Evolutionary conservation across 2,888 invertebrate species (phyloP).

Genomic region (Syrista parreyssii): DNA sequence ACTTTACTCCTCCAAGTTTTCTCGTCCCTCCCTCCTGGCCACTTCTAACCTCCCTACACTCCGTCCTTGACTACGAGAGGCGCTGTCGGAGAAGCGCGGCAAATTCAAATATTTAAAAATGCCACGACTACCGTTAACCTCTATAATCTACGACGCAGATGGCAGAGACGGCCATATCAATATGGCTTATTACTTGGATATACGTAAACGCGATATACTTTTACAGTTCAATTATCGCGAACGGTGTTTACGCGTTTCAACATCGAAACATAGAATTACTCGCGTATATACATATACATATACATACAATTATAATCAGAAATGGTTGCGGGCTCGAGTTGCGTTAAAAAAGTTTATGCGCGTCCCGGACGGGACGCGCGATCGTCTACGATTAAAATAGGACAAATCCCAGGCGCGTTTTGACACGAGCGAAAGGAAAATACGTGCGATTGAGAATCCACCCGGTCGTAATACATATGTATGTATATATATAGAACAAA

Average conservation of each 20-base stretch:
- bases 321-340: background rate
- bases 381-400: background rate
- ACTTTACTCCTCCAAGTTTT: background rate
- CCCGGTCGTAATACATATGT: conserved; percentile 1
- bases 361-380: background rate
- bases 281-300: conserved; percentile 7
- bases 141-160: background rate
- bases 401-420: background rate
- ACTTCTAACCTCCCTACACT: no score
- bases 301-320: conserved; percentile 5
- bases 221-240: background rate
- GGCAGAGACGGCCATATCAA: background rate
- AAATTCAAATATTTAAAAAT: background rate
- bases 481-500: background rate
- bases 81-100: background rate
- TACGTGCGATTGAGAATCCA: background rate
- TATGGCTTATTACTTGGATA: background rate
- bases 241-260: background rate
- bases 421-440: background rate
- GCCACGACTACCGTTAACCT: background rate
- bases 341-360: background rate
- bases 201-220: background rate
- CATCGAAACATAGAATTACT: background rate
- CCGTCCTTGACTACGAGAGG: background rate
- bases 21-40: background rate